phyloP scores from a whole-genome alignment of 1,140 invertebrate species.

The Caenorhabditis tropicalis region DNA sequence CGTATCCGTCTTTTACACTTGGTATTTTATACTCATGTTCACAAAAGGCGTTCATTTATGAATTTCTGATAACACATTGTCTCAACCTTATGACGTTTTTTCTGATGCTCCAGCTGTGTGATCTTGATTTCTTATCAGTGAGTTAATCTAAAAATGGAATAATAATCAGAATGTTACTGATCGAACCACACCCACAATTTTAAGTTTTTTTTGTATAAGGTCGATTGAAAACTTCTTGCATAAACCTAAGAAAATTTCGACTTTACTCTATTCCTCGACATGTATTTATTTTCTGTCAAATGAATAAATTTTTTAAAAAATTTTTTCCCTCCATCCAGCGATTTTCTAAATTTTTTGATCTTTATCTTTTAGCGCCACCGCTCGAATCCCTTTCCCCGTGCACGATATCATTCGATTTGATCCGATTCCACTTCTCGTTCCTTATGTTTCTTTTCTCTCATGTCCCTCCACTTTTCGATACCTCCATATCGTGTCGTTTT shows the following conservation, averaged over 20 bases:
- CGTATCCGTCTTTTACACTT: no score
- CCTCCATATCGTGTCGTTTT: constrained; percentile 9
- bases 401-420: background rate
- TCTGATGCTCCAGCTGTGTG: background rate
- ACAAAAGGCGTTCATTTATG: background rate
- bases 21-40: no score
- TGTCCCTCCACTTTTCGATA: background rate
- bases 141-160: background rate
- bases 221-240: no score
- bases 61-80: background rate
- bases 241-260: no score
- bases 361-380: background rate
- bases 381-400: background rate
- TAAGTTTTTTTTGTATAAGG: background rate
- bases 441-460: background rate
- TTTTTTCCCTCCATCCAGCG: background rate
- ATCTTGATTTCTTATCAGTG: background rate
- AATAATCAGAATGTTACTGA: background rate
- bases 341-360: background rate
- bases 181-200: background rate
- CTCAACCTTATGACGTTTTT: background rate
- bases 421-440: constrained; percentile 12
- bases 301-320: background rate
- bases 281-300: no score
- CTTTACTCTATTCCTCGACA: no score